phyloP scores from a whole-genome alignment of 2,113 vertebrate species.

The Amphilophus citrinellus region DNA sequence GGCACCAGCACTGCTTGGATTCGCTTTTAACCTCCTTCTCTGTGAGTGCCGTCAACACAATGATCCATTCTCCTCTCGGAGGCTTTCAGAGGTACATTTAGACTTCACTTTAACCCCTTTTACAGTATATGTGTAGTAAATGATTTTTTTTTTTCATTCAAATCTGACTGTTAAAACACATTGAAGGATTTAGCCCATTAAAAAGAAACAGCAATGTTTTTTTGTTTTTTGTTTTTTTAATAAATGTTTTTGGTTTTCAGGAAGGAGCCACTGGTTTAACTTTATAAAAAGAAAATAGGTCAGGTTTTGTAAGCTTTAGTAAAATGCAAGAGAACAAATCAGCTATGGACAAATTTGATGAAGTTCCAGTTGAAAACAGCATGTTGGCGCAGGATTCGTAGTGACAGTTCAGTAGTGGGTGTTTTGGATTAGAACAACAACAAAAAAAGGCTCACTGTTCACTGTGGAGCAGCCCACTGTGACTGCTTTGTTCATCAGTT shows the following conservation, averaged over 20 bases:
- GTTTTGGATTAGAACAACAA: constrained; percentile 31
- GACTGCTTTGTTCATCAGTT: constrained; percentile 15
- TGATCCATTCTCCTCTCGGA: neutral
- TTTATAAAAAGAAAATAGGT: neutral
- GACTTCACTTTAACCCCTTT: neutral
- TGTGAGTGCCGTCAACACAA: neutral
- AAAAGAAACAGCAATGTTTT: neutral
- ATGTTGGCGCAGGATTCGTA: neutral
- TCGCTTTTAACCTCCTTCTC: neutral
- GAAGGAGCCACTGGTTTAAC: neutral
- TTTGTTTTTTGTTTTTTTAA: neutral
- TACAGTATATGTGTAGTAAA: neutral
- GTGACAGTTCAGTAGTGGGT: neutral
- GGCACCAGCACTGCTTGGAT: neutral
- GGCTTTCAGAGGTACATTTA: neutral
- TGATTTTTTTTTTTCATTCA: neutral
- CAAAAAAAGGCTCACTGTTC: neutral
- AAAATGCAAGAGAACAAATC: neutral
- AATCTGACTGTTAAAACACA: neutral
- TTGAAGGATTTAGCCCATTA: neutral
- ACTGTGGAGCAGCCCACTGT: neutral
- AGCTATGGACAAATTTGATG: neutral
- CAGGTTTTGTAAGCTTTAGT: neutral
- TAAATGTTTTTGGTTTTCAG: neutral
- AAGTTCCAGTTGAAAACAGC: neutral